These are phyloP conservation scores for Corvus hawaiiensis DNA, from an alignment of 2,113 vertebrate species.

Conservation along the genomic window DNA sequence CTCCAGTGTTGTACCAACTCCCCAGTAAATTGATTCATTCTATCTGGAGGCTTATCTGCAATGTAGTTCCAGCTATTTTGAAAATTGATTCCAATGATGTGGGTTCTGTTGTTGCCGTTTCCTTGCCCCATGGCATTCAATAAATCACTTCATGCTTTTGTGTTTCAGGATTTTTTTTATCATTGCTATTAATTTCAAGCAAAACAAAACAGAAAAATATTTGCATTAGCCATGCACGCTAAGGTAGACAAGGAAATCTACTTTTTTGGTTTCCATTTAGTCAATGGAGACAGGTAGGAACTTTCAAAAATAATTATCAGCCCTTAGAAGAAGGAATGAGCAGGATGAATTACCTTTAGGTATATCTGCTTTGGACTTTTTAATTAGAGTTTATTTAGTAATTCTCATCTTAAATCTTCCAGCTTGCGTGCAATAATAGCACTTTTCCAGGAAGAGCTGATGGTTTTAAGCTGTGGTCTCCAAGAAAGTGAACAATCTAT, in stretches of 20 bases:
- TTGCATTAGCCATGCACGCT: rapidly evolving
- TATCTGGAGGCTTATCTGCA: neutral
- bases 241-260: neutral
- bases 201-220: neutral
- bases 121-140: neutral
- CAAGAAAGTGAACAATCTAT: neutral
- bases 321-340: neutral
- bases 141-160: neutral
- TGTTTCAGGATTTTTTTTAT: neutral
- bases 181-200: neutral
- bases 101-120: neutral
- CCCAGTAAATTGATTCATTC: neutral
- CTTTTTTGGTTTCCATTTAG: neutral
- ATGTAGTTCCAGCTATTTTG: neutral
- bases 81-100: neutral
- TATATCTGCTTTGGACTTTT: neutral
- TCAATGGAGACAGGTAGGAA: neutral
- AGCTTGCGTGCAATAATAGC: neutral
- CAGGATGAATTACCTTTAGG: neutral
- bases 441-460: neutral
- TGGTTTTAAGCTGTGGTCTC: neutral
- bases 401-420: neutral
- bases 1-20: neutral
- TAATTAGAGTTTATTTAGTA: neutral
- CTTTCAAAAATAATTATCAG: neutral